Conservation (phyloP, 1,140 invertebrate genomes). For the Phenacoccus solenopsis region DNA sequence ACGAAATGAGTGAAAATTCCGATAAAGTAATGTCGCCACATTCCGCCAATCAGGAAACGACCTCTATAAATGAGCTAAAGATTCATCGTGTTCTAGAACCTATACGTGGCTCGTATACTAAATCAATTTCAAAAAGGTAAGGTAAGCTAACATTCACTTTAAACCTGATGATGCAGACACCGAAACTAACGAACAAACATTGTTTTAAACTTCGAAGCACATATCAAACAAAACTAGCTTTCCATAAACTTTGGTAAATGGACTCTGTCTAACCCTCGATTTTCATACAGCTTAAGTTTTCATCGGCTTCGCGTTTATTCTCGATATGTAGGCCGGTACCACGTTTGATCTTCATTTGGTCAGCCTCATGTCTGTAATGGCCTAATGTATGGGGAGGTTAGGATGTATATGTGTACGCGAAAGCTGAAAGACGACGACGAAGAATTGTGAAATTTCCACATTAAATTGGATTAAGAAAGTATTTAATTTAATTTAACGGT, state of each 20-base stretch:
- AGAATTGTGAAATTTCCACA: background rate
- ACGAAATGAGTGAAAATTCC: slow-evolving; percentile 1
- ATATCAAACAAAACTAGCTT: slow-evolving; percentile 11
- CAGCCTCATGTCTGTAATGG: too few species aligned
- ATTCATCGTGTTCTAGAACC: slow-evolving; percentile 7
- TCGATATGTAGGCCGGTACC: too few species aligned
- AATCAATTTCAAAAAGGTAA: slow-evolving; percentile 13
- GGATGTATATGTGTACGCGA: too few species aligned
- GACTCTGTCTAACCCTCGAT: background rate
- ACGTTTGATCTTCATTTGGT: too few species aligned
- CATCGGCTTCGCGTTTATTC: too few species aligned
- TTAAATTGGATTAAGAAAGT: background rate
- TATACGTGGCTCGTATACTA: slow-evolving; percentile 12
- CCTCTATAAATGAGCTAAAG: slow-evolving; percentile 14
- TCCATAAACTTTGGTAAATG: slow-evolving; percentile 12
- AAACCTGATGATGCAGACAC: slow-evolving; percentile 17
- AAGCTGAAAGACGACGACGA: too few species aligned
- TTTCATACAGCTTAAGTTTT: background rate
- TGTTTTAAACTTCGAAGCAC: slow-evolving; percentile 15
- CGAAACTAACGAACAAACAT: slow-evolving; percentile 16
- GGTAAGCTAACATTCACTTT: slow-evolving; percentile 12
- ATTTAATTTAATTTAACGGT: background rate
- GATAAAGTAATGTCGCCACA: slow-evolving; percentile 11
- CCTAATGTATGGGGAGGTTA: too few species aligned
- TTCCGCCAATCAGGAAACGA: slow-evolving; percentile 14